phyloP scores from a whole-genome alignment of 64 coral and sea anemone genomes.

The Platygyra sinensis region DNA sequence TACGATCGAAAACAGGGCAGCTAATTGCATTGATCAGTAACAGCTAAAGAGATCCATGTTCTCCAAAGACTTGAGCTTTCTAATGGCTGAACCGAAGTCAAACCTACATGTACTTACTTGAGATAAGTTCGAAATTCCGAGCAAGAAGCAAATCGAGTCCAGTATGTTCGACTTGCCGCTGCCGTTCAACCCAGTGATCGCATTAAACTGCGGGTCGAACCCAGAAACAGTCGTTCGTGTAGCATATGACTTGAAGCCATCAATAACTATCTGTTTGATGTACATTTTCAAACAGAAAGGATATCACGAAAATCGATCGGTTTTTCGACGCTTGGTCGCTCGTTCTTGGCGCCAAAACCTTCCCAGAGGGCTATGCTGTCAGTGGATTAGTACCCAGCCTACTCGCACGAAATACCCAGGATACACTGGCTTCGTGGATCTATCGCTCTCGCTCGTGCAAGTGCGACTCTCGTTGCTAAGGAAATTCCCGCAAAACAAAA shows the following conservation, averaged over 20 bases:
- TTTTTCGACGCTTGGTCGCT: conserved; percentile 48
- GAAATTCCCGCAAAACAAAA: too few species aligned
- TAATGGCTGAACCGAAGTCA: not conserved
- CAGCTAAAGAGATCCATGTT: too few species aligned
- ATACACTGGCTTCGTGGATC: too few species aligned
- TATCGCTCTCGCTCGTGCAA: too few species aligned
- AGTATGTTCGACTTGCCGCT: conserved; percentile 99
- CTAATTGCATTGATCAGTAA: too few species aligned
- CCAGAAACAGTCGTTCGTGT: conserved; percentile 84
- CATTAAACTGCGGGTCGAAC: conserved; percentile 98
- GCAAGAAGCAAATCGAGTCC: conserved; percentile 98
- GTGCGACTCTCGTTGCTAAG: too few species aligned
- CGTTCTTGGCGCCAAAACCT: conserved; percentile 46
- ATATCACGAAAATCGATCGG: conserved; percentile 7
- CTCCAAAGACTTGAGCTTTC: too few species aligned
- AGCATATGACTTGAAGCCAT: conserved; percentile 98
- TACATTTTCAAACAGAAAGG: conserved; percentile 72
- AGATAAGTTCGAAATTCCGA: conserved; percentile 94
- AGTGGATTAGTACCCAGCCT: not conserved
- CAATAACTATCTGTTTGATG: conserved; percentile 95
- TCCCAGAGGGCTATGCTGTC: conserved; percentile 36
- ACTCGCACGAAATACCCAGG: not conserved
- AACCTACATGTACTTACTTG: conserved; percentile 55
- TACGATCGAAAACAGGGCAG: too few species aligned
- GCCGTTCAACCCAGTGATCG: conserved; percentile 95